Base-by-base conservation (phyloP, 2,888 invertebrate species). In the Epirrhoe tristata region DNA sequence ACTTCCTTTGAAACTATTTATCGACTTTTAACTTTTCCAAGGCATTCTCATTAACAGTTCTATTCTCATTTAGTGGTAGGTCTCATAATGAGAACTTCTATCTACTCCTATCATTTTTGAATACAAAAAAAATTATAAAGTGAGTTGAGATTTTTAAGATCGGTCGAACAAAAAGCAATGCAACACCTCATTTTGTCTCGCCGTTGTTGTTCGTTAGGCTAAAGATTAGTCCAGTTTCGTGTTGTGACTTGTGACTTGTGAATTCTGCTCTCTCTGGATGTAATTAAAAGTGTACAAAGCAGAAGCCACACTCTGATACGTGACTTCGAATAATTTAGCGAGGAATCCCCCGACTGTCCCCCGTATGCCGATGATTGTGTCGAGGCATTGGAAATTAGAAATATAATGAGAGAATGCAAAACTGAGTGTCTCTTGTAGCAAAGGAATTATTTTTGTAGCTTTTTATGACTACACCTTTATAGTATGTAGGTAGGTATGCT, bases 251-350 rank as follows among this genome's bases (percentile, higher is more conserved):
- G n/a, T n/a, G n/a, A n/a, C n/a, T n/a, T n/a, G n/a, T 17, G 48
- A 56, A 46, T 58, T 31, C 55, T n/a, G 63, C 51, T 65, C 57
- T 70, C 70, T 70, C 66, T 58, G 69, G 67, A 76, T 74, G 78
- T 88, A 88, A 91, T 92, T 92, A 92, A 90, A 91, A 91, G 87
- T 89, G 82, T 81, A 87, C 88, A 88, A 90, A 87, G 85, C 84
- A 76, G 84, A 85, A 88, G 86, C 86, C 84, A 84, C 83, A 77
- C 81, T 78, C 71, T 64, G 68, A 73, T 80, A 88, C 93, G 92
- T 93, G 93, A 83, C 88, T 80, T 72, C 79, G 92, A 90, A 93
- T 93, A 93, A 90, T 89, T 90, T 86, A 86, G 81, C 78, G 76
- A 85, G 85, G 82, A 85, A 81, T 86, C 87, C 87, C 87, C 83